Evolutionary conservation across 1,140 invertebrate species (phyloP), one percentile per base, ranked within the genome.

Genomic region (Drosophila busckii): DNA sequence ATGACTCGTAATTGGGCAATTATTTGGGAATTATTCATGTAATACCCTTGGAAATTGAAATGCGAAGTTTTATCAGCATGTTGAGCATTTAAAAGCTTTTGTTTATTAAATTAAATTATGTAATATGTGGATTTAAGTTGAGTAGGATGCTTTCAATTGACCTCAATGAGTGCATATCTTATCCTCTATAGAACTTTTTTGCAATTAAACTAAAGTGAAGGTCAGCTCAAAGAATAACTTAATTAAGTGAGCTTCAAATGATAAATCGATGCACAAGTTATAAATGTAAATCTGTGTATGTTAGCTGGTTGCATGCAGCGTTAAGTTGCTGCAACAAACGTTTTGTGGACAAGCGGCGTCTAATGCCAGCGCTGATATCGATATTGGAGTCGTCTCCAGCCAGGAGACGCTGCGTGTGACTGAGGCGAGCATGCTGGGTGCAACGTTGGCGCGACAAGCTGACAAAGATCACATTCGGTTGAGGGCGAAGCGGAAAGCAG

Each of bases 271-370:
- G n/a, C n/a, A n/a, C n/a, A n/a, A n/a, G n/a, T n/a, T 34, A 46
- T 19, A 13, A 29, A 17, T 17, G 19, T 6, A 15, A n/a, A 12
- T 6, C 13, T 19, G 40, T n/a, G 25, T 20, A 9, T 23, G 26
- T 13, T 17, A 23, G 32, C 37, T 12, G 26, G 44, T 9, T 29
- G 53, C 44, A 37, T 20, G 12, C 48, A 42, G 44, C 59, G 25
- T 28, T 41, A 42, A 59, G 53, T 73, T 58, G 58, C 42, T 44
- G 28, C 34, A 53, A 40, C 45, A 15, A 63, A 37, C 49, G 38
- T 67, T n/a, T 70, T 42, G 59, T 65, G 49, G 65, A 52, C 55
- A 56, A 66, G 71, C 71, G 71, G 71, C 71, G 59, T 62, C 67
- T 78, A 78, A 63, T 62, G 67, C 48, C 67, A 50, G 50, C 34